Percentiles rank a stretch among this genome's conserved stretches.
Conservation (phyloP, 2,888 invertebrate species). For the Callimorpha dominula region DNA sequence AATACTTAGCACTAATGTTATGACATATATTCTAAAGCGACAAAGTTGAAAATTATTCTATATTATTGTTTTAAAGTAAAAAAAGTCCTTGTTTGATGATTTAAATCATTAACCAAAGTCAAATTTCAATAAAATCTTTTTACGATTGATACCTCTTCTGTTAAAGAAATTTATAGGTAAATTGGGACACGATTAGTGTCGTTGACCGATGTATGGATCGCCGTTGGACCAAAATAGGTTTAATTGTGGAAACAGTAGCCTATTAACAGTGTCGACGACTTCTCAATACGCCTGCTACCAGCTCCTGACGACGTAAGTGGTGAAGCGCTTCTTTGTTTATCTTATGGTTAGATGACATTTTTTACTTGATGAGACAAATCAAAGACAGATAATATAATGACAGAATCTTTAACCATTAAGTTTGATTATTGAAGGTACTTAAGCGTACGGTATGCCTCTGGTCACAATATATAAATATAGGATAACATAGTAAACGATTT, state of each 20-base stretch:
- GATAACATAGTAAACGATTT: not conserved
- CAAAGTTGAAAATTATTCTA: not conserved
- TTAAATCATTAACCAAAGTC: not conserved
- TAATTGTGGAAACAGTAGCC: not conserved
- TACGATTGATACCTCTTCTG: not conserved
- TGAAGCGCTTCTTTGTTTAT: not conserved
- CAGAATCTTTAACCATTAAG: too few species aligned
- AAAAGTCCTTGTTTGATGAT: not conserved
- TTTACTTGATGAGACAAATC: not conserved
- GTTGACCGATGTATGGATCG: not conserved
- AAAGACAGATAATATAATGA: not conserved
- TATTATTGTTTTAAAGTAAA: not conserved
- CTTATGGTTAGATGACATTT: not conserved
- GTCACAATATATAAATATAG: not conserved
- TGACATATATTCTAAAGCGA: not conserved
- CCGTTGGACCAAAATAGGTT: not conserved
- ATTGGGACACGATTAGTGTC: not conserved
- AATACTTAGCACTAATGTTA: not conserved
- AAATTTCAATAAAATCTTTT: not conserved
- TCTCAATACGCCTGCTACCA: not conserved
- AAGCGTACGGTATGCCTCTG: not conserved
- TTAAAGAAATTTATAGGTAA: not conserved
- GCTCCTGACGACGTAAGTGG: not conserved
- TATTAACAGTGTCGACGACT: not conserved
- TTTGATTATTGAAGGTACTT: not conserved